A percentile compares a stretch with the other conserved stretches of the same genome.
These are phyloP conservation scores for Acinonyx jubatus DNA, from an alignment of 2,113 vertebrate genomes.

Conservation along the genomic window DNA sequence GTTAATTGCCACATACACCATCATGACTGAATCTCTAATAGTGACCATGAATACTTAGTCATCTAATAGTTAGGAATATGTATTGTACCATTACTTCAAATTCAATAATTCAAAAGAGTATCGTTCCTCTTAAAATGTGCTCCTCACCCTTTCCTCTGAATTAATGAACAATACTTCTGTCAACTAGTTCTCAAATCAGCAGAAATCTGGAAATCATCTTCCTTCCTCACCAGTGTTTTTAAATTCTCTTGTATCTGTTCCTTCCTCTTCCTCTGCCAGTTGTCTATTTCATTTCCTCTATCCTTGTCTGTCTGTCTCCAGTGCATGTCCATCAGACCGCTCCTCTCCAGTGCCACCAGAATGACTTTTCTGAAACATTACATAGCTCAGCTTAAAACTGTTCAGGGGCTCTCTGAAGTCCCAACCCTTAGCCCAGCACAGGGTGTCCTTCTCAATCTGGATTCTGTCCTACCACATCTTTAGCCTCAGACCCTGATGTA, in stretches of 20 bases:
- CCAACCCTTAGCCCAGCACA: not conserved
- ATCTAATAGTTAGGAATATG: not conserved
- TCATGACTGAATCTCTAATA: not conserved
- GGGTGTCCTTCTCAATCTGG: not conserved
- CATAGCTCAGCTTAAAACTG: not conserved
- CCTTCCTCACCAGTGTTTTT: not conserved
- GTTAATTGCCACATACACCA: not conserved
- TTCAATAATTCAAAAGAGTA: not conserved
- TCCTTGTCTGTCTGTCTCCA: not conserved
- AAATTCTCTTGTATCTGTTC: not conserved
- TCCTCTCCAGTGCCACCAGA: not conserved
- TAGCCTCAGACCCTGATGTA: not conserved
- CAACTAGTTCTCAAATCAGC: not conserved
- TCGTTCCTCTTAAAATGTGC: not conserved
- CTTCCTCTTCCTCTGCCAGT: not conserved
- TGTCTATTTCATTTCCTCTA: not conserved
- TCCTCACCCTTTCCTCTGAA: not conserved
- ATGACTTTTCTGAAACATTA: not conserved
- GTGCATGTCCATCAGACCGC: not conserved
- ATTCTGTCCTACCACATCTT: not conserved
- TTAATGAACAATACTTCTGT: not conserved
- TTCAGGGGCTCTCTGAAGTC: not conserved
- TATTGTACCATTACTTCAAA: not conserved
- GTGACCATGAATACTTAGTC: not conserved
- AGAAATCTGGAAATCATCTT: not conserved